Conservation (phyloP, 2,888 invertebrate genomes). For the Stenichneumon culpator region DNA sequence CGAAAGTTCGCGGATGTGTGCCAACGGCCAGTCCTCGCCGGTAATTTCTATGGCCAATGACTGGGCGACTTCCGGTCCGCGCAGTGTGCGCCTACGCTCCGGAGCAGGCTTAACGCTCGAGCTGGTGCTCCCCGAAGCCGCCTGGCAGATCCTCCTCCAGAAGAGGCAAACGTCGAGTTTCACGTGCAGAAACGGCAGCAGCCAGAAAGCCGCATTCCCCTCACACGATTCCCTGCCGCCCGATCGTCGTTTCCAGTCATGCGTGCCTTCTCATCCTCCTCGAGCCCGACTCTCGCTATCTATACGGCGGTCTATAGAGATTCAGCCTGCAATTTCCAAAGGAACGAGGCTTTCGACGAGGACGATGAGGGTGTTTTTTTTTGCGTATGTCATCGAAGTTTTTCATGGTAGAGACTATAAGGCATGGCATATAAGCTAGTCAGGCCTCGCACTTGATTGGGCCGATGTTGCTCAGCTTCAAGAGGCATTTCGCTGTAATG, state of each 20-base stretch:
- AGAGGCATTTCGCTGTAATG: neutral
- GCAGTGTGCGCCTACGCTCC: slow-evolving; percentile 26
- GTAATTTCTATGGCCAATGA: slow-evolving; percentile 21
- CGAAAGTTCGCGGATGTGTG: neutral
- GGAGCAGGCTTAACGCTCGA: slow-evolving; percentile 61
- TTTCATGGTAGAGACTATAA: too few species aligned
- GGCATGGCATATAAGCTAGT: neutral
- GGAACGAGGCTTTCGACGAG: slow-evolving; percentile 26
- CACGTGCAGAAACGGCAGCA: slow-evolving; percentile 29
- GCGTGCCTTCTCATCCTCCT: slow-evolving; percentile 45
- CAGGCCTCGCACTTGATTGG: neutral
- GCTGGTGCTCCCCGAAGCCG: slow-evolving; percentile 61
- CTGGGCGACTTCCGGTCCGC: neutral
- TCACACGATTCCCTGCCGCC: slow-evolving; percentile 2
- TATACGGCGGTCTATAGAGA: neutral
- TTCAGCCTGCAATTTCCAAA: slow-evolving; percentile 39
- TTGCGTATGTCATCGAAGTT: neutral
- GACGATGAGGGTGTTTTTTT: neutral
- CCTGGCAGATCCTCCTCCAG: slow-evolving; percentile 55
- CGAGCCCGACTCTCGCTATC: neutral
- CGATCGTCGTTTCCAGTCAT: slow-evolving; percentile 60
- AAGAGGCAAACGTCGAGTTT: slow-evolving; percentile 62
- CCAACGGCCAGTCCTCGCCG: neutral
- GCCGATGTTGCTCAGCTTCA: neutral
- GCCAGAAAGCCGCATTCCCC: slow-evolving; percentile 28